Percentiles rank a stretch among this genome's conserved stretches.
Evolutionary conservation across 2,888 invertebrate species (phyloP).

Genomic region (Archips xylosteana): DNA sequence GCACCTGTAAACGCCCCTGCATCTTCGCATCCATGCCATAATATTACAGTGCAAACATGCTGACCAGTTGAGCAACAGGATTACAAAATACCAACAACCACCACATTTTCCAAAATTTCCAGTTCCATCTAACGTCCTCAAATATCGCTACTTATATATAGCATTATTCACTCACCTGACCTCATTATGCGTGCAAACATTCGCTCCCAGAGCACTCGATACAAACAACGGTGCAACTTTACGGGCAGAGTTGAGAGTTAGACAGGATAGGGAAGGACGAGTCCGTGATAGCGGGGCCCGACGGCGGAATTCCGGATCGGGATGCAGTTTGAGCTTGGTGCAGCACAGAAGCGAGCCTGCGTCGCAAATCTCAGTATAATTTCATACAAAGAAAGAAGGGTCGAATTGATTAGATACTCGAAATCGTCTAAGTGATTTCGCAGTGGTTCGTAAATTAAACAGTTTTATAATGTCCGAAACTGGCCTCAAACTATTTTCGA

Average conservation of each 20-base stretch:
- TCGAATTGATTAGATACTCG: no score
- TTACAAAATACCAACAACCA: background rate
- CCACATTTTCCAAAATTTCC: background rate
- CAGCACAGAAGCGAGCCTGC: constrained; percentile 41
- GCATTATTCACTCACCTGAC: constrained; percentile 26
- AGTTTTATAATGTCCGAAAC: no score
- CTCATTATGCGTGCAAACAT: constrained; percentile 32
- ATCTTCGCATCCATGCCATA: no score
- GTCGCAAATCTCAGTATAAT: no score
- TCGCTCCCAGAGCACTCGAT: constrained; percentile 18
- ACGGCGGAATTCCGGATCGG: constrained; percentile 70
- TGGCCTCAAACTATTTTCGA: no score
- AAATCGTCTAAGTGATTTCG: no score
- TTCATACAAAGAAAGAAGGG: background rate
- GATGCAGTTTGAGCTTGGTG: constrained; percentile 54
- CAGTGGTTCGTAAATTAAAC: no score
- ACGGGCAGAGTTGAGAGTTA: constrained; percentile 46
- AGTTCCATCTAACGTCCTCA: background rate
- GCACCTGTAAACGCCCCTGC: no score
- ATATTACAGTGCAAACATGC: no score
- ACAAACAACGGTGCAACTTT: constrained; percentile 29
- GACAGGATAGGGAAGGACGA: constrained; percentile 62
- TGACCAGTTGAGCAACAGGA: background rate
- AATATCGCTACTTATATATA: constrained; percentile 10
- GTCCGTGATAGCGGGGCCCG: constrained; percentile 63